Percentiles rank a stretch among this genome's conserved stretches.
phyloP scores from a whole-genome alignment of 1,140 invertebrate species.

The Drosophila pseudoananassae region DNA sequence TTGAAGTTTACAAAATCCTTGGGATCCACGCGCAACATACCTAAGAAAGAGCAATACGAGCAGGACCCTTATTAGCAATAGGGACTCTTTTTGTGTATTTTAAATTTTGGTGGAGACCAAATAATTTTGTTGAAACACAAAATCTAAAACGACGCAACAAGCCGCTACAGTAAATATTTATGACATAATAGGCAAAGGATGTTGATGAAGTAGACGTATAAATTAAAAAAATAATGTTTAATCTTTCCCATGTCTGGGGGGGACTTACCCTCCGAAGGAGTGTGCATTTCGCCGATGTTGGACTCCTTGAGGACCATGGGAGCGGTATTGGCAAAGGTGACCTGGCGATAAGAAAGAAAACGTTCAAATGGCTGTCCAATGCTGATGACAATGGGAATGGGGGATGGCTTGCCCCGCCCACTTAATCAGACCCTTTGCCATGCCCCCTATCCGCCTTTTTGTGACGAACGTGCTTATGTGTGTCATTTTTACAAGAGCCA shows the following conservation, averaged over 20 bases:
- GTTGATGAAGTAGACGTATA: background rate
- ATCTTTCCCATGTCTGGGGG: too few species aligned
- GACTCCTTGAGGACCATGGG: conserved; percentile 53
- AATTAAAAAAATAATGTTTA: too few species aligned
- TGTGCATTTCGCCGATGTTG: conserved; percentile 51
- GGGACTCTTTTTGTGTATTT: conserved; percentile 15
- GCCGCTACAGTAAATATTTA: background rate
- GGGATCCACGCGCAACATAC: conserved; percentile 84
- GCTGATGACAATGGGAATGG: background rate
- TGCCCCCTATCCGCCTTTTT: conserved; percentile 5
- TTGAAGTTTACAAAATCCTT: conserved; percentile 90
- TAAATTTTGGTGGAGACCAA: conserved; percentile 13
- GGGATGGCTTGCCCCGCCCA: conserved; percentile 6
- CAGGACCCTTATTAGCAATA: background rate
- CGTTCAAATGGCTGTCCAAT: conserved; percentile 28
- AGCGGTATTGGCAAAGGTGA: conserved; percentile 74
- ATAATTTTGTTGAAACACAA: conserved; percentile 23
- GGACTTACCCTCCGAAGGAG: conserved; percentile 41
- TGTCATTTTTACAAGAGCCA: conserved; percentile 30
- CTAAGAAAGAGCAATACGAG: conserved; percentile 31
- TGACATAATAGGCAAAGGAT: conserved; percentile 13
- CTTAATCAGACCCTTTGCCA: background rate
- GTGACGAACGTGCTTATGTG: conserved; percentile 42
- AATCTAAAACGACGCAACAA: conserved; percentile 20
- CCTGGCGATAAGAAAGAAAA: conserved; percentile 54